Conservation (phyloP, 2,113 vertebrate species). For the Neodon shergylaensis region DNA sequence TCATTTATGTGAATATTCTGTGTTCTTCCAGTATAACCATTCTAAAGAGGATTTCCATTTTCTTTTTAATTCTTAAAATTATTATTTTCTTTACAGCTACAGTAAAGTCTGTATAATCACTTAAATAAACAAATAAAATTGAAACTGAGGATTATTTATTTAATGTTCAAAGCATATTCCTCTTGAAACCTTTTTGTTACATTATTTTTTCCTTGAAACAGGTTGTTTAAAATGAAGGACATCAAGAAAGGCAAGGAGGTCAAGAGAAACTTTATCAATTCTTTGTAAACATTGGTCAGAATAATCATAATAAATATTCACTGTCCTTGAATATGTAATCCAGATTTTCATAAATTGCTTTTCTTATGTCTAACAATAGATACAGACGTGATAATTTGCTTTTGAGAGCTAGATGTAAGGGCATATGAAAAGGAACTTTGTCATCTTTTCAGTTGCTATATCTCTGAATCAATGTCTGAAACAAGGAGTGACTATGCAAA, state of each 20-base stretch:
- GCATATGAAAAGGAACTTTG: rapidly evolving
- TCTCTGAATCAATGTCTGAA: not conserved
- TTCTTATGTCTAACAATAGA: not conserved
- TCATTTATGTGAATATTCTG: not conserved
- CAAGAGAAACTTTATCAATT: not conserved
- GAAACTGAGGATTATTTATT: not conserved
- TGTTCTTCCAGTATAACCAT: not conserved
- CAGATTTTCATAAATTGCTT: not conserved
- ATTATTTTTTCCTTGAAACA: not conserved
- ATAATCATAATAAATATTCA: not conserved
- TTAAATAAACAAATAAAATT: not conserved
- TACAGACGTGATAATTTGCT: not conserved
- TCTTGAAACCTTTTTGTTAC: not conserved
- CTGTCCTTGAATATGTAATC: not conserved
- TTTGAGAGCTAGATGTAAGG: not conserved
- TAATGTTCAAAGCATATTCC: not conserved
- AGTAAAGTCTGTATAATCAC: not conserved
- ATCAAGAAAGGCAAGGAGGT: not conserved
- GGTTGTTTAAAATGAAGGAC: not conserved
- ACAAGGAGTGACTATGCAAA: not conserved
- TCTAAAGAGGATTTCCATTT: not conserved
- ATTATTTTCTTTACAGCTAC: not conserved
- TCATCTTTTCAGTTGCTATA: not conserved
- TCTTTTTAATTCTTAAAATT: not conserved
- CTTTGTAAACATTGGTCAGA: not conserved